These are phyloP conservation scores for Drosophila antonietae DNA, from an alignment of 2,888 invertebrate species.

Conservation along the genomic window DNA sequence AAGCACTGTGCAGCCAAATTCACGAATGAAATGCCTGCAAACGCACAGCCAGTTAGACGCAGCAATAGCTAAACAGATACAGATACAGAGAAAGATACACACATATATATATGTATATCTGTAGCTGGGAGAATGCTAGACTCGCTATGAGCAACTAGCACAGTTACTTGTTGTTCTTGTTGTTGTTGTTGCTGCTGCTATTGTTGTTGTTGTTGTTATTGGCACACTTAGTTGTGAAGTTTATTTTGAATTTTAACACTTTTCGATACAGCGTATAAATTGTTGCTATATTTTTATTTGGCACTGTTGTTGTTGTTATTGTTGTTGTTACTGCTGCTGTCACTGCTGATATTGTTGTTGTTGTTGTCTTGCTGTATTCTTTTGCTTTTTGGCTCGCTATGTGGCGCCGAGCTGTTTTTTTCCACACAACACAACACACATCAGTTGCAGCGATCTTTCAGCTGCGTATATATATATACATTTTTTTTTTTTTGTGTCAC, in stretches of 20 bases:
- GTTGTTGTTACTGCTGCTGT: conserved; percentile 17
- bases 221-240: conserved; percentile 78
- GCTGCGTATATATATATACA: conserved; percentile 6
- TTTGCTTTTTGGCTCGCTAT: conserved; percentile 51
- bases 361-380: conserved; percentile 27
- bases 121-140: conserved; percentile 29
- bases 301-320: conserved; percentile 39
- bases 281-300: conserved; percentile 44
- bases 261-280: conserved; percentile 56
- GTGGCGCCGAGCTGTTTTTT: conserved; percentile 68
- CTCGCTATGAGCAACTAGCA: conserved; percentile 33
- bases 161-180: conserved; percentile 16
- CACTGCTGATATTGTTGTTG: conserved; percentile 40
- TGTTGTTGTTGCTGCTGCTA: conserved; percentile 16
- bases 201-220: conserved; percentile 49
- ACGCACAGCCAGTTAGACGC: conserved; percentile 10
- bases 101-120: conserved; percentile 29
- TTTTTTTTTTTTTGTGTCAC: conserved; percentile 32
- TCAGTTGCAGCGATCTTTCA: conserved; percentile 57
- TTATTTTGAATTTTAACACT: conserved; percentile 78
- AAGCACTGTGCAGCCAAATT: conserved; percentile 34
- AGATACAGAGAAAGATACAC: conserved; percentile 7
- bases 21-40: conserved; percentile 42
- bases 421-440: conserved; percentile 56
- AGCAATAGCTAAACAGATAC: conserved; percentile 16